phyloP scores from a whole-genome alignment of 2,888 invertebrate species.

The Nematopogon swammerdamellus region DNA sequence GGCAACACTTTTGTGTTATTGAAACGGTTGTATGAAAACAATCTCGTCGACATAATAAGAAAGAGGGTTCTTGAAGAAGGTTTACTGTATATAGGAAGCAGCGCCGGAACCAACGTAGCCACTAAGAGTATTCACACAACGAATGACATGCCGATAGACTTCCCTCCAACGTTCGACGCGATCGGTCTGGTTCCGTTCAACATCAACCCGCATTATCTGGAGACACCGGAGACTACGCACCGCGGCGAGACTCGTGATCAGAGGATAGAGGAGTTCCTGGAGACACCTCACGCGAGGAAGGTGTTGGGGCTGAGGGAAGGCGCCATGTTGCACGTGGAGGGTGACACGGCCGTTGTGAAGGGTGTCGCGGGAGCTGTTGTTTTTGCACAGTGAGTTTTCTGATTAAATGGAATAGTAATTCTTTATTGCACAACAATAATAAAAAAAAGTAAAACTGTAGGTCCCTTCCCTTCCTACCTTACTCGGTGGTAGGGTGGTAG shows the following conservation, averaged over 20 bases:
- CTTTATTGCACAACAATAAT: no score
- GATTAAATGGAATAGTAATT: no score
- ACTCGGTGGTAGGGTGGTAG: no score
- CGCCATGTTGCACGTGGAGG: conserved; percentile 59
- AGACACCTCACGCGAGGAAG: conserved; percentile 51
- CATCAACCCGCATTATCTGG: conserved; percentile 82
- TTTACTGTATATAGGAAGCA: conserved; percentile 71
- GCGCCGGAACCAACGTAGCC: conserved; percentile 82
- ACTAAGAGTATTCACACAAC: conserved; percentile 78
- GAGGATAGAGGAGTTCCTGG: conserved; percentile 66
- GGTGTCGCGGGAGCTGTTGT: conserved; percentile 63
- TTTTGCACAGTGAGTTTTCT: conserved; percentile 64
- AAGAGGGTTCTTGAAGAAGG: conserved; percentile 61
- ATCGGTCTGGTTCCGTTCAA: conserved; percentile 75
- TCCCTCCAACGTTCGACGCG: conserved; percentile 70
- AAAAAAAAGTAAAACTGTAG: no score
- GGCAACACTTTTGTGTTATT: conserved; percentile 78
- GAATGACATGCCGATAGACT: conserved; percentile 86
- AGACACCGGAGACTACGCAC: conserved; percentile 60
- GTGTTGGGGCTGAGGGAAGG: conserved; percentile 76
- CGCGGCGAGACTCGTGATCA: conserved; percentile 79
- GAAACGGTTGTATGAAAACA: conserved; percentile 65
- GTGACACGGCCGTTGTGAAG: conserved; percentile 54
- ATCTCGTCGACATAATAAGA: conserved; percentile 61
- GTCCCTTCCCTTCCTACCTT: no score